Conservation (phyloP, 2,797 vertebrate genomes). For the Sus cebifrons region DNA sequence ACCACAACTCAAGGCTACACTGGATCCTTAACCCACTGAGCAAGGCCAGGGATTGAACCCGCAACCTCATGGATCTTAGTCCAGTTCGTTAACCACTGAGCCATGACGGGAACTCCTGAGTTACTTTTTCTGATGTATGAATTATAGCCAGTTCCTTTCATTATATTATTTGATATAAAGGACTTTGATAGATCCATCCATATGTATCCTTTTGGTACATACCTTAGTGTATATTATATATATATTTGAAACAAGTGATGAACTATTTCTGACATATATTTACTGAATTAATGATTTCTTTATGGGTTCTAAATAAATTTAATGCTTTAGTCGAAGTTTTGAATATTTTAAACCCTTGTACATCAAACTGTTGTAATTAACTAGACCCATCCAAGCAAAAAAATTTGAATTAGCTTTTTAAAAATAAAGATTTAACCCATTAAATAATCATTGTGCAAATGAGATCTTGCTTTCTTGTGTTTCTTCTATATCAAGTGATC, state of each 20-base stretch:
- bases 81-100: too few relatives aligned
- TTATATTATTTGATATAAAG: constrained; percentile 57
- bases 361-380: constrained; percentile 68
- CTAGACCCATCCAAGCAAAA: not conserved
- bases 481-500: not conserved
- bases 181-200: constrained; percentile 25
- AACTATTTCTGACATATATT: constrained; percentile 27
- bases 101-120: not conserved
- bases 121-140: constrained; percentile 57
- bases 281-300: constrained; percentile 60
- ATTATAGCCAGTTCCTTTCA: constrained; percentile 49
- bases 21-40: too few relatives aligned
- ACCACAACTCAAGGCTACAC: too few relatives aligned
- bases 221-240: not conserved
- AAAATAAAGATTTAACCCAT: constrained; percentile 60
- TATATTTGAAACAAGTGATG: not conserved
- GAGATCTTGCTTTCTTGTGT: constrained; percentile 47
- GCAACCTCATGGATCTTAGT: too few relatives aligned
- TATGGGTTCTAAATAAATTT: constrained; percentile 54
- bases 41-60: too few relatives aligned
- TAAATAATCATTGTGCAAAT: not conserved
- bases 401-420: constrained; percentile 58
- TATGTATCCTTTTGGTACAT: not conserved
- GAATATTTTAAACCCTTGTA: constrained; percentile 41
- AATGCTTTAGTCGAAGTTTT: constrained; percentile 45